Conservation (phyloP, 2,888 invertebrate species). For the Pollenia amentaria region DNA sequence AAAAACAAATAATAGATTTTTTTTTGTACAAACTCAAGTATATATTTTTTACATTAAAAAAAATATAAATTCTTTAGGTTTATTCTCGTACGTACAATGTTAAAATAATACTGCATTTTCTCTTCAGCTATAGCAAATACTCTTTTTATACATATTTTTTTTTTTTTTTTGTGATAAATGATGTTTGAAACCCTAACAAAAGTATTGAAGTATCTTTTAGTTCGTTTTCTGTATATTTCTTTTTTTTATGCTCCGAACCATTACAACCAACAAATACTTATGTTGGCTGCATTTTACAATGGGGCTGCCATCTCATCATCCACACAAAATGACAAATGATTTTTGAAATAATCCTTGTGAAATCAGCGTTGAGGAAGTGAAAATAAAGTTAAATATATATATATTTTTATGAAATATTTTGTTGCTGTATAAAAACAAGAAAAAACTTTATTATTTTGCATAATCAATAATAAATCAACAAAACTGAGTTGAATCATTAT, state of each 20-base stretch:
- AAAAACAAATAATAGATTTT: constrained; percentile 3
- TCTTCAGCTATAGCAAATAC: neutral
- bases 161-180: constrained; percentile 68
- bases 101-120: constrained; percentile 54
- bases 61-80: constrained; percentile 29
- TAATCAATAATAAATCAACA: constrained; percentile 69
- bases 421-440: neutral
- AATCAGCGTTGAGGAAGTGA: constrained; percentile 40
- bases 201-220: constrained; percentile 61
- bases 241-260: neutral
- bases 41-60: neutral
- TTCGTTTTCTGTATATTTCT: neutral
- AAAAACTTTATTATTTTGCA: constrained; percentile 55
- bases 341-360: constrained; percentile 52
- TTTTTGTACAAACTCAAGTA: neutral
- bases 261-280: constrained; percentile 32
- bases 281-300: constrained; percentile 58
- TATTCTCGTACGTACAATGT: constrained; percentile 18
- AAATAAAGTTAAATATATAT: constrained; percentile 55
- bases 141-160: neutral
- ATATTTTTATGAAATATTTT: constrained; percentile 9
- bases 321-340: constrained; percentile 69
- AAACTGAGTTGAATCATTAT: constrained; percentile 55
- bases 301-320: constrained; percentile 35
- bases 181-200: constrained; percentile 66